These are phyloP conservation scores for Graphium colonna DNA, from an alignment of 2,888 invertebrate genomes.

Conservation along the genomic window DNA sequence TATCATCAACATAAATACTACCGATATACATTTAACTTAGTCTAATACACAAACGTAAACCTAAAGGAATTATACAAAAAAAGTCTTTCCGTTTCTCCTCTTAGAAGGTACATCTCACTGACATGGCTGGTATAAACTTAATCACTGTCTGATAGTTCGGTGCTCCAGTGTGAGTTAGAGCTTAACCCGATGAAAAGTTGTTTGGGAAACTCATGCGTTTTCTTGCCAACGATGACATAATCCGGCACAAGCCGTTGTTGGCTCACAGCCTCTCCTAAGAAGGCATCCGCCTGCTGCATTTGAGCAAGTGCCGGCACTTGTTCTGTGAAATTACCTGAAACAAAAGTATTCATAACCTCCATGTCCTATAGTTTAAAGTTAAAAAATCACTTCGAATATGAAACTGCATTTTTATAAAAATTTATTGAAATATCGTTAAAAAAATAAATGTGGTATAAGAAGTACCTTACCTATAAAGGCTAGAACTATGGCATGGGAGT, in stretches of 20 bases:
- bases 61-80: too few relatives aligned
- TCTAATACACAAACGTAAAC: neutral
- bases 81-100: too few relatives aligned
- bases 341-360: neutral
- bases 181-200: conserved; percentile 36
- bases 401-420: too few relatives aligned
- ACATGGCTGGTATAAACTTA: neutral
- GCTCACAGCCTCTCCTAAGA: conserved; percentile 46
- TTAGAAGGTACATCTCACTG: neutral
- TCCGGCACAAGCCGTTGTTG: conserved; percentile 38
- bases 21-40: neutral
- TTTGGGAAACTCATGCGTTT: conserved; percentile 34
- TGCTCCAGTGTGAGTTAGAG: conserved; percentile 40
- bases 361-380: neutral
- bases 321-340: conserved; percentile 50
- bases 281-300: conserved; percentile 40
- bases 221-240: conserved; percentile 41
- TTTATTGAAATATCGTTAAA: too few relatives aligned
- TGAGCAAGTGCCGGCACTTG: conserved; percentile 38
- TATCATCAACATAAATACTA: too few relatives aligned
- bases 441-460: too few relatives aligned
- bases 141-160: conserved; percentile 16
- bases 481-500: conserved; percentile 47
- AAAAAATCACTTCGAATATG: neutral
- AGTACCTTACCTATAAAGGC: conserved; percentile 60